Percentiles rank a stretch among this genome's conserved stretches.
These are phyloP conservation scores for Drosophila testacea DNA, from an alignment of 2,888 invertebrate genomes.

Conservation along the genomic window DNA sequence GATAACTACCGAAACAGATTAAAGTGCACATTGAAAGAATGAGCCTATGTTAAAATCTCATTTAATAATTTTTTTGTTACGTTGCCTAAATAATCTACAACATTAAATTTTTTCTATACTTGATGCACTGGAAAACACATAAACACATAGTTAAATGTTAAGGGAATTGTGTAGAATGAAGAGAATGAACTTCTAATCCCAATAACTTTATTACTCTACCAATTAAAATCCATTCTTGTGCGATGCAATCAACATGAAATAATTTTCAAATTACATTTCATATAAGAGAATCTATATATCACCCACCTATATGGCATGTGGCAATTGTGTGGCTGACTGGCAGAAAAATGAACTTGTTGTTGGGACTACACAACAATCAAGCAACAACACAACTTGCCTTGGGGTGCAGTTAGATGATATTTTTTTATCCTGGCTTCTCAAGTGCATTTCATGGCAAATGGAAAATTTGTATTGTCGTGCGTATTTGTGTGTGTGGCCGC, in stretches of 20 bases:
- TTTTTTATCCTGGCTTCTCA: constrained; percentile 32
- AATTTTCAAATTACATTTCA: constrained; percentile 62
- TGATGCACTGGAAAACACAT: too few relatives aligned
- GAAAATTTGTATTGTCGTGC: constrained; percentile 54
- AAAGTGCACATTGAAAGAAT: too few relatives aligned
- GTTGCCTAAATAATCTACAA: too few relatives aligned
- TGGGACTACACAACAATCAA: constrained; percentile 36
- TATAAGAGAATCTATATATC: constrained; percentile 8
- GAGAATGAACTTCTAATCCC: constrained; percentile 35
- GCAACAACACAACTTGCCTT: constrained; percentile 44
- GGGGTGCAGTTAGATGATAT: constrained; percentile 53
- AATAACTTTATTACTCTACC: constrained; percentile 36
- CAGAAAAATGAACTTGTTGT: constrained; percentile 68
- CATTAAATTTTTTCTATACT: too few relatives aligned
- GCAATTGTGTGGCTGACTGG: constrained; percentile 66
- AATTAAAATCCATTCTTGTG: constrained; percentile 59
- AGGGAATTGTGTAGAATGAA: too few relatives aligned
- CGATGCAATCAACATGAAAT: constrained; percentile 56
- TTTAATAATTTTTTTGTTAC: too few relatives aligned
- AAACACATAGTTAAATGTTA: too few relatives aligned
- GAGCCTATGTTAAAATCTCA: too few relatives aligned
- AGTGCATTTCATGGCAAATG: constrained; percentile 66
- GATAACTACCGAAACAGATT: too few relatives aligned
- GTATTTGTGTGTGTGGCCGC: constrained; percentile 19
- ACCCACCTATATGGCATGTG: constrained; percentile 34